Evolutionary conservation across 2,888 invertebrate genomes (phyloP).

Genomic region (Laspeyria flexula): DNA sequence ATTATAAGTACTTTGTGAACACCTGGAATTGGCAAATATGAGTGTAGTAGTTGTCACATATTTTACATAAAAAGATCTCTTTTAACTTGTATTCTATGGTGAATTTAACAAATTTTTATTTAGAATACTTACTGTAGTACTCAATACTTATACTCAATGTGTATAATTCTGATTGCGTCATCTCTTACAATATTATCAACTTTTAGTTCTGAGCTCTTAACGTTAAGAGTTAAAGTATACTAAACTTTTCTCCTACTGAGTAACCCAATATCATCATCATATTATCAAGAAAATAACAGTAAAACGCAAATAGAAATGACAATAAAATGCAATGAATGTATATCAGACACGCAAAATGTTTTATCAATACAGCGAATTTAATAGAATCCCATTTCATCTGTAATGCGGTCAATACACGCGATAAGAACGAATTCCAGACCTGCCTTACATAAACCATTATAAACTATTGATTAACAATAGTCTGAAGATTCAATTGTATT

Average conservation of each 20-base stretch:
- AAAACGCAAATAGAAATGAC: not conserved
- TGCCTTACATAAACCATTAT: conserved; percentile 39
- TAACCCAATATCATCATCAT: not conserved
- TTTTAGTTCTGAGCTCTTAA: too few species aligned
- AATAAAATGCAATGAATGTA: not conserved
- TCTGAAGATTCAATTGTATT: conserved; percentile 34
- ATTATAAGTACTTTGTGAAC: not conserved
- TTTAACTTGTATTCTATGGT: too few species aligned
- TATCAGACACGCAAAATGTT: not conserved
- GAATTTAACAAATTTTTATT: too few species aligned
- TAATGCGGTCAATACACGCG: conserved; percentile 14
- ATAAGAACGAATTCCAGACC: conserved; percentile 31
- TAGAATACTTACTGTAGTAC: too few species aligned
- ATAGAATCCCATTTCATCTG: conserved; percentile 4
- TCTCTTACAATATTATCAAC: too few species aligned
- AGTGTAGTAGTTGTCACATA: not conserved
- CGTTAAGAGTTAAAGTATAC: too few species aligned
- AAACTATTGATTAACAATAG: conserved; percentile 22
- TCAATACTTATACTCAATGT: too few species aligned
- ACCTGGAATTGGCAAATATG: not conserved
- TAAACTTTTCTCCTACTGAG: too few species aligned
- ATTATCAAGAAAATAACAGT: not conserved
- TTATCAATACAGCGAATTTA: not conserved
- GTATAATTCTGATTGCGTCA: too few species aligned
- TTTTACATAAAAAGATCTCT: too few species aligned